phyloP scores from a whole-genome alignment of 2,113 vertebrate species.

The Daubentonia madagascariensis region DNA sequence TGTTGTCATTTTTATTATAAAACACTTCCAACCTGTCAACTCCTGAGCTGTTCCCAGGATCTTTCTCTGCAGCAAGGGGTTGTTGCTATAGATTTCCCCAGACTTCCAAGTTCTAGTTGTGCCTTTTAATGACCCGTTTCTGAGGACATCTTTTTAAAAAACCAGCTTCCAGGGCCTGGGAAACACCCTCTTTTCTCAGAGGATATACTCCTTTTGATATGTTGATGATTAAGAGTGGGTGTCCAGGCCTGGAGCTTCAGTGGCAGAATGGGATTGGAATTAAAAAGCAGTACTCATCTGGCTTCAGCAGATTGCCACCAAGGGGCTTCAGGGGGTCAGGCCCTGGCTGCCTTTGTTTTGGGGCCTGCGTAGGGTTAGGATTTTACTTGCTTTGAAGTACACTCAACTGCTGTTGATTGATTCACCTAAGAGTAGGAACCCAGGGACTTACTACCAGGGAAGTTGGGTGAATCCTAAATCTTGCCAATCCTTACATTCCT shows the following conservation, averaged over 20 bases:
- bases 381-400: neutral
- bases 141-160: neutral
- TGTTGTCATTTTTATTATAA: slow-evolving; percentile 11
- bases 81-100: slow-evolving; percentile 23
- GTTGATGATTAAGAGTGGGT: neutral
- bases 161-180: neutral
- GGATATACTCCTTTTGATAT: neutral
- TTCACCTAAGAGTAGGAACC: neutral
- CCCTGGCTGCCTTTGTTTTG: neutral
- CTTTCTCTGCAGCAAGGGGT: neutral
- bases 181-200: neutral
- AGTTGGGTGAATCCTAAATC: neutral
- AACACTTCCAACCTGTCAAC: neutral
- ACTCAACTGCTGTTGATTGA: neutral
- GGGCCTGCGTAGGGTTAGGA: neutral
- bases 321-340: neutral
- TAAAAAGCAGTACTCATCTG: neutral
- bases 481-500: neutral
- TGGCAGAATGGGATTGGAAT: neutral
- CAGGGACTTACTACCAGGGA: neutral
- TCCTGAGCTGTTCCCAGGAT: neutral
- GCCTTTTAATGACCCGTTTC: slow-evolving; percentile 13
- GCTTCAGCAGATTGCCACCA: neutral
- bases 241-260: neutral
- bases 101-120: neutral